Conservation (phyloP, 2,888 invertebrate species). For the Eupithecia insigniata region DNA sequence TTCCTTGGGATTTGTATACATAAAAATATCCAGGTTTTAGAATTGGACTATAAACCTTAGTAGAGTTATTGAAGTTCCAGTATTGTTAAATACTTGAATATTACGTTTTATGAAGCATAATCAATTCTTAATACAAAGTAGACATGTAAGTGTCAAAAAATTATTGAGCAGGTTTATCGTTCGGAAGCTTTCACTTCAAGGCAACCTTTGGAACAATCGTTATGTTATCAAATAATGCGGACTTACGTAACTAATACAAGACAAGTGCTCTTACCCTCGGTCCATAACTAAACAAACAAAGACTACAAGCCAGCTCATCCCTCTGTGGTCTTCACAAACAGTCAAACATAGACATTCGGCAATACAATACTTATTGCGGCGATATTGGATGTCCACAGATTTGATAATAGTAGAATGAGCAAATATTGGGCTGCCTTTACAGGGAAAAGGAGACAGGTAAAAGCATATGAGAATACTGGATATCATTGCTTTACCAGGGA, state of each 20-base stretch:
- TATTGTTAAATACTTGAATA: too few relatives aligned
- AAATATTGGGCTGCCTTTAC: not conserved
- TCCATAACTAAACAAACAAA: not conserved
- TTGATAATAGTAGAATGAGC: not conserved
- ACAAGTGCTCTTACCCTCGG: not conserved
- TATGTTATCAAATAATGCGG: not conserved
- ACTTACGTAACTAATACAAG: not conserved
- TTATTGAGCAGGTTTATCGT: not conserved
- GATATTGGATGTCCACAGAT: constrained; percentile 16
- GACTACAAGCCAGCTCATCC: constrained; percentile 3
- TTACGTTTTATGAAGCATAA: too few relatives aligned
- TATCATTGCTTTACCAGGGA: not conserved
- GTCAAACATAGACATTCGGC: constrained; percentile 27
- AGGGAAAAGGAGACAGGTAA: not conserved
- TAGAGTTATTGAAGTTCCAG: too few relatives aligned
- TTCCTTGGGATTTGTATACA: too few relatives aligned
- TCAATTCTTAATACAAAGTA: not conserved
- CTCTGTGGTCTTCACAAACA: constrained; percentile 20
- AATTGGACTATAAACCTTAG: not conserved
- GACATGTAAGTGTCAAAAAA: not conserved
- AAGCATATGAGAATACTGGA: not conserved
- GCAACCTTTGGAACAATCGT: not conserved
- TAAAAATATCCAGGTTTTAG: too few relatives aligned
- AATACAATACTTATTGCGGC: constrained; percentile 5
- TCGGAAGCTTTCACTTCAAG: not conserved